Evolutionary conservation across 1,140 invertebrate genomes (phyloP).

Genomic region (Drosophila paulistorum): DNA sequence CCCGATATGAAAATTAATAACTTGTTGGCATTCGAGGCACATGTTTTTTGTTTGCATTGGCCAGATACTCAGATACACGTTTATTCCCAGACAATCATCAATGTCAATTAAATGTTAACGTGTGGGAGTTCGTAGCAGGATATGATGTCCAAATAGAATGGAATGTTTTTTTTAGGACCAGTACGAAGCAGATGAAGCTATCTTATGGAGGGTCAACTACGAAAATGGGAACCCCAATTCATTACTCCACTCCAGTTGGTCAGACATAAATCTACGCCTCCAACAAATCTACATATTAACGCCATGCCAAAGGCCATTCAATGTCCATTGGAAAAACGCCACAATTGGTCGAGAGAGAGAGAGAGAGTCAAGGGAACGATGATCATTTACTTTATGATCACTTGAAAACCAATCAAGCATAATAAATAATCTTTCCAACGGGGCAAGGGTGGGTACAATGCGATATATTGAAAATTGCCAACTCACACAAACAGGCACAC

Average conservation of each 20-base stretch:
- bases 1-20: slow-evolving; percentile 77
- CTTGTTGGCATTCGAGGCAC: slow-evolving; percentile 58
- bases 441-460: slow-evolving; percentile 45
- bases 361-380: slow-evolving; percentile 37
- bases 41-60: slow-evolving; percentile 33
- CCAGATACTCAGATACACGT: slow-evolving; percentile 28
- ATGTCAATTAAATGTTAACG: slow-evolving; percentile 78
- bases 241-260: slow-evolving; percentile 34
- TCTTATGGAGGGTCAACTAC: slow-evolving; percentile 40
- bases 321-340: slow-evolving; percentile 56
- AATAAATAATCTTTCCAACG: slow-evolving; percentile 78
- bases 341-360: slow-evolving; percentile 50
- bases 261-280: slow-evolving; percentile 71
- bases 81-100: slow-evolving; percentile 72
- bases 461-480: slow-evolving; percentile 78
- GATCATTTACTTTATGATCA: slow-evolving; percentile 83
- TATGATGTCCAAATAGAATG: slow-evolving; percentile 26
- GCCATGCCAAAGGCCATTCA: slow-evolving; percentile 54
- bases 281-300: slow-evolving; percentile 77
- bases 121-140: slow-evolving; percentile 61
- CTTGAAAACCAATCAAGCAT: slow-evolving; percentile 83
- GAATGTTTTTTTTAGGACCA: slow-evolving; percentile 19
- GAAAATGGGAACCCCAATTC: slow-evolving; percentile 39
- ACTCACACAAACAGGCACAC: slow-evolving; percentile 34
- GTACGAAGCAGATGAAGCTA: slow-evolving; percentile 54